Conservation (phyloP, 2,113 vertebrate genomes). For the Gambusia holbrooki region DNA sequence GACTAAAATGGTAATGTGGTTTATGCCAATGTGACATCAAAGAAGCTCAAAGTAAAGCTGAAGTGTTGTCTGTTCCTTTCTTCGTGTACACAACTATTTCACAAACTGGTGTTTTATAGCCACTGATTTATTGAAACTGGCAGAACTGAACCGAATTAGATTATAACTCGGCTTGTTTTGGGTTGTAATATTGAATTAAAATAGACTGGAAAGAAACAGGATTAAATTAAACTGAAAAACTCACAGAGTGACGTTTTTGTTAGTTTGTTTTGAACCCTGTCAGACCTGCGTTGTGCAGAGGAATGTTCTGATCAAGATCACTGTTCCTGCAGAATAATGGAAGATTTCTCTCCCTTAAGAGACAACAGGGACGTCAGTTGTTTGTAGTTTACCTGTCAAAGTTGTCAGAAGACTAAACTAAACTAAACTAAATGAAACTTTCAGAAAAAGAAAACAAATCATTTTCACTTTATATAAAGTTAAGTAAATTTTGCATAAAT, state of each 20-base stretch:
- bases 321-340: background rate
- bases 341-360: background rate
- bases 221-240: background rate
- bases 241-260: background rate
- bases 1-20: too few species aligned
- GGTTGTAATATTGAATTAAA: background rate
- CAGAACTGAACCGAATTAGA: background rate
- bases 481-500: background rate
- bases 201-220: background rate
- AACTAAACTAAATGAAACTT: background rate
- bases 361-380: background rate
- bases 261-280: background rate
- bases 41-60: background rate
- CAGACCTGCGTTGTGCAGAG: background rate
- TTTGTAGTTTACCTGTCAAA: background rate
- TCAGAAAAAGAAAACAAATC: background rate
- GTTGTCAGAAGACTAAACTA: background rate
- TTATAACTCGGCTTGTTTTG: background rate
- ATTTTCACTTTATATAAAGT: background rate
- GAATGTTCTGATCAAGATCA: background rate
- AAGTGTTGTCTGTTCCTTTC: background rate
- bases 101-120: background rate
- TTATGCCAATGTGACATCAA: too few species aligned
- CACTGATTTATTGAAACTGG: background rate
- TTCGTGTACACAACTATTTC: background rate